Base-by-base conservation (phyloP, 1,140 invertebrate genomes). In the Anadara kagoshimensis region DNA sequence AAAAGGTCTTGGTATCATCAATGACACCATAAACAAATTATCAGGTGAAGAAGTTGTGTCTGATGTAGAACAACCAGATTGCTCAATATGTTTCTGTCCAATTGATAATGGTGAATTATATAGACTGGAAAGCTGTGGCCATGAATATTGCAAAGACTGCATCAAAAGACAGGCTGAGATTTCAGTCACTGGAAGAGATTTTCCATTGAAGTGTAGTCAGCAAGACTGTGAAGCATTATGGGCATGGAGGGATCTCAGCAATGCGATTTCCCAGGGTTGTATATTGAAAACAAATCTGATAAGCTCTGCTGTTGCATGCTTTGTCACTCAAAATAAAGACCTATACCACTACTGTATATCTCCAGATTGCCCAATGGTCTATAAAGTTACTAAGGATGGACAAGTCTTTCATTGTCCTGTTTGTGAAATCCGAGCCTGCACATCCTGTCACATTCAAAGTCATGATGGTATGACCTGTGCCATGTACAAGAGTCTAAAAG, bases 81-180 rank as follows among this genome's bases (percentile, higher is more conserved):
- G 86, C 69, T 76, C 72, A 16, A 75, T 83, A 14, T 87, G 86
- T 68, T 63, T 83, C 36, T 79, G 71, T 61, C 75, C 81, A 20
- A 67, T 86, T 1, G 82, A 82, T 4, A 66, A 65, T 22, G 59
- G 49, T 7, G 79, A 82, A 5, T 56, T 86, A 36, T 82, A 80
- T 49, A 75, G 82, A n/a, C 72, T 86, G 29, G 82, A 86, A 62
- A 63, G 49, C 2, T 87, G 86, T 77, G 86, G 85, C 0, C 86
- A 87, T 74, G 43, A 81, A 8, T 87, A 86, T 47, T 87, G 86
- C 58, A 58, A 64, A 8, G 76, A 74, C 16, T 87, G 86, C 57
- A 16, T 86, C n/a, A 65, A 70, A 16, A 56, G 70, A 14, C 78
- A 80, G 67, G 44, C 84, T 20, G 49, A 73, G 20, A 68, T 53